phyloP scores from a whole-genome alignment of 2,113 vertebrate species.

The Uropsilus gracilis region DNA sequence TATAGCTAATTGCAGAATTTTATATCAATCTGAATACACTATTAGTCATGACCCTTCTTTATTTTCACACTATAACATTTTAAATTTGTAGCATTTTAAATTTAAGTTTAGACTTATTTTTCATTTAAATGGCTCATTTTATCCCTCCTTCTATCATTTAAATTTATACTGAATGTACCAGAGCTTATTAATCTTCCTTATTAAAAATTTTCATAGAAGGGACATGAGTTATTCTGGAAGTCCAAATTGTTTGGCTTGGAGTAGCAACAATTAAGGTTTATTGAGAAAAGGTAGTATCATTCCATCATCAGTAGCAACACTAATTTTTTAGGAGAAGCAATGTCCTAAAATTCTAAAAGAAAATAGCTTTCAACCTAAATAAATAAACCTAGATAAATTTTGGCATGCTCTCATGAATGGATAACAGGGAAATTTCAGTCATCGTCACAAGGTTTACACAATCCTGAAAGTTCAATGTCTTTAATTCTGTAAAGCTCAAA shows the following conservation, averaged over 20 bases:
- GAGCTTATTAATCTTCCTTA: background rate
- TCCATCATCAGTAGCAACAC: background rate
- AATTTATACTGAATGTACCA: background rate
- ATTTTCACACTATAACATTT: background rate
- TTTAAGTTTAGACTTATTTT: background rate
- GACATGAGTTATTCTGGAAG: background rate
- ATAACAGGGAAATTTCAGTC: background rate
- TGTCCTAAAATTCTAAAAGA: background rate
- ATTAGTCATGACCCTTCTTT: background rate
- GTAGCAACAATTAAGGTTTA: background rate
- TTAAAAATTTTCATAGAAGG: background rate
- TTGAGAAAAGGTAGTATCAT: background rate
- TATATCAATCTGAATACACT: background rate
- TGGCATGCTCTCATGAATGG: background rate
- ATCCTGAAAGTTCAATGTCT: background rate
- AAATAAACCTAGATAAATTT: background rate
- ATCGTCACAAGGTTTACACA: background rate
- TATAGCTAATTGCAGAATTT: background rate
- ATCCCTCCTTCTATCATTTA: background rate
- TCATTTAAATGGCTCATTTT: background rate
- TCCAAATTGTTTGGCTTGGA: background rate
- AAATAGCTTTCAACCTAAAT: background rate
- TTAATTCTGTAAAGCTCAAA: background rate
- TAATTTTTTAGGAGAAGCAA: background rate
- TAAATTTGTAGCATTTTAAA: background rate